Evolutionary conservation across 2,797 vertebrate genomes (phyloP), one percentile per base, ranked within the genome.

Genomic region (Semaprochilodus insignis): DNA sequence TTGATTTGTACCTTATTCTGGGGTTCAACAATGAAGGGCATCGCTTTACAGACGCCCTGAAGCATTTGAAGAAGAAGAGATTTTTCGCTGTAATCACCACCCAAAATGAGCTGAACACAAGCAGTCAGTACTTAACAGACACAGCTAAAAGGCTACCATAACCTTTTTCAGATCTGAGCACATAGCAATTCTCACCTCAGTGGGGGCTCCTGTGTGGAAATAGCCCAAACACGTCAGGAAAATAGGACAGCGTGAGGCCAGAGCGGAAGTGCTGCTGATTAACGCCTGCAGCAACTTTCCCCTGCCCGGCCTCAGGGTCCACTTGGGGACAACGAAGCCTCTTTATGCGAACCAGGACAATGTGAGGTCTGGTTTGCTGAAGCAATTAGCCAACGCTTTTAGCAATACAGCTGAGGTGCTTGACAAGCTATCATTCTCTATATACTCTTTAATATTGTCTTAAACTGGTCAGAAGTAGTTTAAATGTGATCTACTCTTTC

Each of bases 31-130:
- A 93, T 90, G 90, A 93, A 94, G 89, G 94, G 94, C 85, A 86
- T 92, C 88, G 95, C 93, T 93, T 94, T 96, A 90, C 91, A 92
- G 89, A 94, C 88, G 88, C 91, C 93, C 94, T 95, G 93, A 80
- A 92, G 92, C 90, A 89, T 90, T 88, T 86, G 25, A 82, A 82
- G 89, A 80, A 88, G 86, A 91, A 93, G 86, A 93, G 69, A 89
- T 65, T 84, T 77, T 87, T 82, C 84, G 54, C 63, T 79, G 15
- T 36, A 59, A 80, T 57, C 31, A 76, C 80, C 72, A 85, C 86
- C 70, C 23, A 75, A 48, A 48, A 73, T 65, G 21, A 66, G 62
- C 15, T 52, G 19, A 77, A 67, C 48, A 80, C 40, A 69, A n/a
- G 27, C 21, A 60, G 3, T 40, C 52, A 27, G 34, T 34, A n/a